A percentile compares a stretch with the other conserved stretches of the same genome.
Conservation (phyloP, 1,140 invertebrate genomes). For the Caenorhabditis briggsae region DNA sequence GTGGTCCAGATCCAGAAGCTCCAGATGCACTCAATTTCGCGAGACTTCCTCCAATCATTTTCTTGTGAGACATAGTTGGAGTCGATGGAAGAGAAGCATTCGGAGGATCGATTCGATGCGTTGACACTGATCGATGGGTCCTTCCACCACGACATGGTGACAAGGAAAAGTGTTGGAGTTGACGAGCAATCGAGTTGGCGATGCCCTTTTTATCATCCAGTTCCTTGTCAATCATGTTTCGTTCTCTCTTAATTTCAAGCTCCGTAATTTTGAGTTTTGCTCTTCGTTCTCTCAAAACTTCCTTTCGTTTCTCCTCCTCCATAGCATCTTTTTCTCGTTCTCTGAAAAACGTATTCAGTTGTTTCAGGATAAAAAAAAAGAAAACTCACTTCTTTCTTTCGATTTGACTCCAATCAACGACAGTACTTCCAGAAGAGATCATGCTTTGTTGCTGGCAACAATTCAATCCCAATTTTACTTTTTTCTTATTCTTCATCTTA, state of each 20-base stretch:
- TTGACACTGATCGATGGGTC: slow-evolving; percentile 36
- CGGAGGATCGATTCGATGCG: slow-evolving; percentile 8
- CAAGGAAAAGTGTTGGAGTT: slow-evolving; percentile 29
- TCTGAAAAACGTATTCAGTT: slow-evolving; percentile 18
- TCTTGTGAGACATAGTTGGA: slow-evolving; percentile 57
- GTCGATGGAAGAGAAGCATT: slow-evolving; percentile 61
- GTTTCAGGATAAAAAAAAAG: neutral
- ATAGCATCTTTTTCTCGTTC: slow-evolving; percentile 15
- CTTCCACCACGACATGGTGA: slow-evolving; percentile 25
- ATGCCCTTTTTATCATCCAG: slow-evolving; percentile 39
- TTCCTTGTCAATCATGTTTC: slow-evolving; percentile 57
- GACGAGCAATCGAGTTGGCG: slow-evolving; percentile 43
- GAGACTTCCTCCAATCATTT: slow-evolving; percentile 40
- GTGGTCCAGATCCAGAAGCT: slow-evolving; percentile 26
- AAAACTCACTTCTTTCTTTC: slow-evolving; percentile 55
- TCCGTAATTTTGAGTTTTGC: slow-evolving; percentile 58
- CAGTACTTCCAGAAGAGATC: slow-evolving; percentile 60
- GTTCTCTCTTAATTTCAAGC: slow-evolving; percentile 49
- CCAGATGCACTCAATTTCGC: slow-evolving; percentile 9
- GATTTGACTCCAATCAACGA: slow-evolving; percentile 56
- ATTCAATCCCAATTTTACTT: slow-evolving; percentile 46
- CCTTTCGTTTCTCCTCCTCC: slow-evolving; percentile 55
- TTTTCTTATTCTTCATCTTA: slow-evolving; percentile 61
- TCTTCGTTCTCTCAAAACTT: slow-evolving; percentile 48
- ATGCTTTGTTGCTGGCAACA: slow-evolving; percentile 60